Evolutionary conservation across 2,113 vertebrate genomes (phyloP).

Genomic region (western clawed frog (Xenopus tropicalis)): DNA sequence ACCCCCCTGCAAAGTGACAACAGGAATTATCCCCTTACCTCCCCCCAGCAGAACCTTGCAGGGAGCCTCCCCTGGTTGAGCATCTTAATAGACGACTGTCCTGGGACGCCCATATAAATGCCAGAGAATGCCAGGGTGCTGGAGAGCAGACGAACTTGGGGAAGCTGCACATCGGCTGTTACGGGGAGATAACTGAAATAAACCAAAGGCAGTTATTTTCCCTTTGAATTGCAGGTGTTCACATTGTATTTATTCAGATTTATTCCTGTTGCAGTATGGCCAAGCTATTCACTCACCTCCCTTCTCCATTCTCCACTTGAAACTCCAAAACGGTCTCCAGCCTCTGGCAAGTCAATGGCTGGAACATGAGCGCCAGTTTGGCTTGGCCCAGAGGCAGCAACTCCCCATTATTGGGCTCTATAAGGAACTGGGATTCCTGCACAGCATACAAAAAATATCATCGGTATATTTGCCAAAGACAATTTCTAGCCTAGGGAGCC

Average conservation of each 20-base stretch:
- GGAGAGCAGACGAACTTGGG: conserved; percentile 72
- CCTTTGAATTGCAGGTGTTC: too few relatives aligned
- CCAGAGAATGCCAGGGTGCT: conserved; percentile 68
- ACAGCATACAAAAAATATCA: background rate
- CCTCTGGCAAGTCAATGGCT: conserved; percentile 60
- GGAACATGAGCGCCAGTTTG: conserved; percentile 68
- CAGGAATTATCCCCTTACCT: conserved; percentile 54
- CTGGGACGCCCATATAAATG: conserved; percentile 74
- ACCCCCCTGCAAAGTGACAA: too few relatives aligned
- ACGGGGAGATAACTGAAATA: conserved; percentile 76
- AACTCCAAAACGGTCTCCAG: conserved; percentile 78
- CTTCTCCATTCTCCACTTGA: conserved; percentile 73
- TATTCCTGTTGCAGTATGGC: too few relatives aligned
- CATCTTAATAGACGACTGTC: conserved; percentile 58
- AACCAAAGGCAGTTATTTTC: conserved; percentile 23
- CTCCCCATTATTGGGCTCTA: conserved; percentile 70
- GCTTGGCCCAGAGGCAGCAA: conserved; percentile 66
- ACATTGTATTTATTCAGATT: too few relatives aligned
- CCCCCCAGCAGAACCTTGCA: conserved; percentile 75
- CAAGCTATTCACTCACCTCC: conserved; percentile 65
- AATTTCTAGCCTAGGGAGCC: too few relatives aligned
- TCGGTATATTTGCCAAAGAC: background rate
- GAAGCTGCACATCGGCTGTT: conserved; percentile 79
- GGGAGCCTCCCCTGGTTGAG: conserved; percentile 83
- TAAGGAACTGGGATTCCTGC: conserved; percentile 66